These are phyloP conservation scores for Scolopax mira DNA, from an alignment of 2,113 vertebrate species.

Conservation along the genomic window DNA sequence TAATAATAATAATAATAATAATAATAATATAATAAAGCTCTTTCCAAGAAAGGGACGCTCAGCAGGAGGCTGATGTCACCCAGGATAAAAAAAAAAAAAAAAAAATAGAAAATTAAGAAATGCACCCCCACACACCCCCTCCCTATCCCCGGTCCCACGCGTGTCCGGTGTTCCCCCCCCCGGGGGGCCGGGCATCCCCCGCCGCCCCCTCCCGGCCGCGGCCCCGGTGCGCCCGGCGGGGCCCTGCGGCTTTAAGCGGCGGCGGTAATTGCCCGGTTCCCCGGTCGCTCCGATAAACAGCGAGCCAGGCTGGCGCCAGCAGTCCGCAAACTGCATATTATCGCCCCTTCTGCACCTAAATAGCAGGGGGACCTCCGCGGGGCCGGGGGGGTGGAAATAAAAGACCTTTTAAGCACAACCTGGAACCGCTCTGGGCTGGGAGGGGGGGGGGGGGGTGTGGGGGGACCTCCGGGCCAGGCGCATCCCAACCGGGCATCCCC, in stretches of 20 bases:
- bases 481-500: neutral
- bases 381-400: conserved; percentile 64
- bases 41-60: neutral
- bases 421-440: neutral
- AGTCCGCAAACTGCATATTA: conserved; percentile 95
- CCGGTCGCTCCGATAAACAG: conserved; percentile 90
- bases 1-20: too few species aligned
- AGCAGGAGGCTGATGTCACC: neutral
- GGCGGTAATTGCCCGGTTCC: conserved; percentile 91
- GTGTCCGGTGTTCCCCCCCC: neutral
- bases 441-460: neutral
- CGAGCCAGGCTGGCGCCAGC: conserved; percentile 95
- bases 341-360: conserved; percentile 93
- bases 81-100: neutral
- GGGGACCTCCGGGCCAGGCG: neutral
- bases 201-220: neutral
- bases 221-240: neutral
- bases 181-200: neutral
- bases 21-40: neutral
- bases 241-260: conserved; percentile 89
- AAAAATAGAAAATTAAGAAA: neutral
- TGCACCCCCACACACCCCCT: too few species aligned
- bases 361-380: conserved; percentile 83
- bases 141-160: neutral
- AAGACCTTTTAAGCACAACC: neutral